These are phyloP conservation scores for Arge pagana DNA, from an alignment of 2,888 invertebrate genomes.

Conservation along the genomic window DNA sequence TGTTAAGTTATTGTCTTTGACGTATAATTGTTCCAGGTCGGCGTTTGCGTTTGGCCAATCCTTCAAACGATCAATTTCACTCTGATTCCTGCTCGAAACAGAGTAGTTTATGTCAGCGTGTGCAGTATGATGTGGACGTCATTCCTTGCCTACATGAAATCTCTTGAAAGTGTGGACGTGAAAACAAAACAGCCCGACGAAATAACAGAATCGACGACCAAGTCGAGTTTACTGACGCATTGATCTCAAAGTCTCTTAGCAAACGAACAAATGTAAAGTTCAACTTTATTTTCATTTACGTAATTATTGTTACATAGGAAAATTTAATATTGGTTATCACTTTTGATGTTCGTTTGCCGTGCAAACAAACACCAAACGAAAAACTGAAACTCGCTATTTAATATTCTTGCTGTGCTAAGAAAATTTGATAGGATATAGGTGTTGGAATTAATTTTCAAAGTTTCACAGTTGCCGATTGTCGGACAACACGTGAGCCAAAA, in stretches of 20 bases:
- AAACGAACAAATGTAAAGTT: conserved; percentile 4
- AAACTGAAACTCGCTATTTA: too few species aligned
- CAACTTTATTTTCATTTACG: too few species aligned
- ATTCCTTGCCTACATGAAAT: conserved; percentile 79
- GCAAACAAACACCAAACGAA: too few species aligned
- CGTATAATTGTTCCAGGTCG: conserved; percentile 62
- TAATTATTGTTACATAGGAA: too few species aligned
- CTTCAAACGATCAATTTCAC: conserved; percentile 76
- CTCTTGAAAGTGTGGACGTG: conserved; percentile 55
- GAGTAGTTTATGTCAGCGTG: conserved; percentile 73
- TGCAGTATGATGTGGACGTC: conserved; percentile 79
- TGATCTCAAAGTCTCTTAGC: conserved; percentile 22
- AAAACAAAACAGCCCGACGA: conserved; percentile 1
- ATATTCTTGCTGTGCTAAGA: too few species aligned
- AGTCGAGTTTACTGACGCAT: conserved; percentile 14
- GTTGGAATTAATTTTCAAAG: too few species aligned
- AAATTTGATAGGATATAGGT: too few species aligned
- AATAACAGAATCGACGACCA: conserved; percentile 5
- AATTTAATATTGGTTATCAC: too few species aligned
- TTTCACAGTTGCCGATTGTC: too few species aligned
- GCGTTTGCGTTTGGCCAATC: conserved; percentile 71
- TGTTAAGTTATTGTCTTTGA: conserved; percentile 2
- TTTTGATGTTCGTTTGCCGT: too few species aligned
- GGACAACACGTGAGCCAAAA: too few species aligned
- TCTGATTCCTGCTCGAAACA: conserved; percentile 71